Evolutionary conservation across 2,797 vertebrate genomes (phyloP).

Genomic region (Coluber constrictor): DNA sequence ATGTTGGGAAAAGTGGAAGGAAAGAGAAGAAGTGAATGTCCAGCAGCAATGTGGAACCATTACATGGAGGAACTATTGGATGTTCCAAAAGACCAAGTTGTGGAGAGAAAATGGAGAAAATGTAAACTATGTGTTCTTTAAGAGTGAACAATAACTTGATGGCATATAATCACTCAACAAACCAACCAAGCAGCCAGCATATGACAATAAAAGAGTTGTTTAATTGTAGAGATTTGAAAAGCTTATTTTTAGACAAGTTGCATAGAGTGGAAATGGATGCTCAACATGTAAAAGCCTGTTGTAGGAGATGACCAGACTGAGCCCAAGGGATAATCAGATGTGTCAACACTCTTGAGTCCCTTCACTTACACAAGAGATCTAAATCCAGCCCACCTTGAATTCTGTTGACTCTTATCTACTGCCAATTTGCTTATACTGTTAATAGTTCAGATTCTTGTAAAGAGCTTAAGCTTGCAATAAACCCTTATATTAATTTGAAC

Average conservation of each 20-base stretch:
- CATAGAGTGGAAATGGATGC: neutral
- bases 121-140: neutral
- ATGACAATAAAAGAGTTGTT: neutral
- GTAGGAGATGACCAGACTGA: neutral
- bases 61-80: neutral
- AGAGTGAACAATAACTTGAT: neutral
- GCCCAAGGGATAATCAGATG: neutral
- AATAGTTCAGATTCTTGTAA: neutral
- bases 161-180: neutral
- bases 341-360: neutral
- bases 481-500: neutral
- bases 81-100: neutral
- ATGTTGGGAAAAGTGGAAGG: neutral
- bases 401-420: neutral
- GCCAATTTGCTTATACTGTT: neutral
- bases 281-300: neutral
- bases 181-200: neutral
- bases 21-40: neutral
- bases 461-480: neutral
- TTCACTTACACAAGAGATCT: neutral
- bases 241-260: neutral
- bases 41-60: neutral
- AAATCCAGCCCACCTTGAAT: neutral
- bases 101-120: neutral
- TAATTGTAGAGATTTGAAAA: neutral